Base-by-base conservation (phyloP, 2,888 invertebrate species). In the Apoda limacodes region DNA sequence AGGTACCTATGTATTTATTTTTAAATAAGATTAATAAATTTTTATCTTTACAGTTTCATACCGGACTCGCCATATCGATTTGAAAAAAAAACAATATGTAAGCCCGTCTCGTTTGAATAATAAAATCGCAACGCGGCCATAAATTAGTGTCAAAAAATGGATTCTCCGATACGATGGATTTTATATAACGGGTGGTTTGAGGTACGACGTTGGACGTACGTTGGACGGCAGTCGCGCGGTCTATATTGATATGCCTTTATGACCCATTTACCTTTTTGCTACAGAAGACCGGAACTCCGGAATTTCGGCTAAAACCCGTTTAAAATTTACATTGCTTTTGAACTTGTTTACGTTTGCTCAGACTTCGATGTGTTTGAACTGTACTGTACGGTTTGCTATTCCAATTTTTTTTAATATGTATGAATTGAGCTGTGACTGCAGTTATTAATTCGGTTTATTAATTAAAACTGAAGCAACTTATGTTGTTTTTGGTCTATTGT, bases 231-330 rank as follows among this genome's bases (percentile, higher is more conserved):
- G 60, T 55, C 54, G 60, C 55, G 59, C 65, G 67, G 68, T 72
- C 71, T 74, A 71, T 72, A 75, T 72, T 74, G 76, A 75, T 72
- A 72, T 61, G 63, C 57, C 53, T 72, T 74, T 75, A 75, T 75
- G 68, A 68, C 62, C 71, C 70, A 72, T 74, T 75, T 70, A 71
- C 72, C 65, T 72, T 74, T 71, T 65, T 47, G 59, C 60, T 47
- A 48, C 53, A 47, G 57, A 52, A 48, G 49, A 50, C 51, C 42
- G 43, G 46, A 46, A 40, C 50, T 55, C 43, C 59, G 64, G 65
- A 68, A 63, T 63, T 69, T 64, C 68, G 62, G 42, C 51, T 41
- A 43, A 52, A 35, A 42, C 43, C 39, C 57, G 54, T 60, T 68
- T 66, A 60, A 66, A 67, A 70, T 68, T 62, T 62, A 60, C 53